Evolutionary conservation across 2,113 vertebrate genomes (phyloP), one percentile per base, ranked within the genome.

Genomic region (Rynchops niger): DNA sequence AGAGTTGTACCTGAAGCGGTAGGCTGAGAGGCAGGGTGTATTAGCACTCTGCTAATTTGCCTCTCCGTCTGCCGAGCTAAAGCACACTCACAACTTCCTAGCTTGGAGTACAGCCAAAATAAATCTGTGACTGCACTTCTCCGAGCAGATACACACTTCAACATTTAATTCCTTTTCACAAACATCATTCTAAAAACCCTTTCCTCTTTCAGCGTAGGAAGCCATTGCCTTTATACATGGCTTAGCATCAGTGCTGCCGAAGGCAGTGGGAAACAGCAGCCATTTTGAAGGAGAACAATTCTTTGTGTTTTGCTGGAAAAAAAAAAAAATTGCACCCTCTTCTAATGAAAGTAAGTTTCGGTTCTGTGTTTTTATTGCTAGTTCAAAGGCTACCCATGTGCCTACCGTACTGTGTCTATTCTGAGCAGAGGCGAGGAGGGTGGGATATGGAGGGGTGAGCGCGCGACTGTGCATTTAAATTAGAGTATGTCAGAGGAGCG

Each of bases 51-150:
- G 63, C 82, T 95, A 77, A 94, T 96, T 94, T 85, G 40, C 66
- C 25, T 94, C 73, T 84, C 52, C 1, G 21, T 6, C 65, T 96
- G 90, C 66, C 12, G 6, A 94, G 62, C 74, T 87, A 77, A 93
- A 96, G 74, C 78, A 77, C 82, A 73, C 1, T 32, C 78, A 82
- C 87, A 79, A 69, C 78, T 85, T 91, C 70, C 87, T 49, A 90
- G 53, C 61, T 77, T 97, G 96, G 95, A 97, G 40, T 45, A 45
- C 58, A 80, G 90, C 96, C 96, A 96, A 73, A 82, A 88, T 65
- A 94, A 96, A 93, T 95, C 84, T 93, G 66, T 93, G 93, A 85
- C 93, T 91, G 56, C 90, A 76, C 53, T 95, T 94, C 82, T 4
- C 62, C 12, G 0, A 93, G 90, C 73, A 96, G 87, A 97, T 93